phyloP scores from a whole-genome alignment of 2,888 invertebrate genomes.

The Anodontia alba region DNA sequence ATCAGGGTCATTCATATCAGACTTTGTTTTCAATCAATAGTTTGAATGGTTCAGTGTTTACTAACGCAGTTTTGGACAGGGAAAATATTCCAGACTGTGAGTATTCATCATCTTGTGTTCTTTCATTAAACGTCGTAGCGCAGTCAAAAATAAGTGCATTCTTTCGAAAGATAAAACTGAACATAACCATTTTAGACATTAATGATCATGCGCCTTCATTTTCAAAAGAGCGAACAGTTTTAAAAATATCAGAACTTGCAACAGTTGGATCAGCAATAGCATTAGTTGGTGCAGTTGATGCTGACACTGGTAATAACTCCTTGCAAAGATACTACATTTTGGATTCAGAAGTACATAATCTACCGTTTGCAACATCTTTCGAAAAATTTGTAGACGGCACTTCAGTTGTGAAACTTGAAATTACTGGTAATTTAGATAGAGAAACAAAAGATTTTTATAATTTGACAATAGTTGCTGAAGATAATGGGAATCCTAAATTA shows the following conservation, averaged over 20 bases:
- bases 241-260: conserved; percentile 70
- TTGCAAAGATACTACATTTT: conserved; percentile 65
- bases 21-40: conserved; percentile 65
- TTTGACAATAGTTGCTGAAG: conserved; percentile 67
- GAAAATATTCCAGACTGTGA: conserved; percentile 66
- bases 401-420: conserved; percentile 67
- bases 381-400: conserved; percentile 67
- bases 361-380: conserved; percentile 63
- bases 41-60: conserved; percentile 59
- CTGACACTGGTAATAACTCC: conserved; percentile 66
- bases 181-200: conserved; percentile 69
- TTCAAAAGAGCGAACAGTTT: conserved; percentile 57
- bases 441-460: conserved; percentile 67
- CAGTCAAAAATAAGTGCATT: conserved; percentile 70
- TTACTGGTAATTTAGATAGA: conserved; percentile 67
- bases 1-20: conserved; percentile 60
- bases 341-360: conserved; percentile 40
- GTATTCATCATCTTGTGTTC: conserved; percentile 61
- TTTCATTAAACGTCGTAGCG: conserved; percentile 71
- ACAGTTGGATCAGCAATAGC: conserved; percentile 62
- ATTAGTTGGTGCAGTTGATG: conserved; percentile 69
- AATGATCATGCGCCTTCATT: conserved; percentile 76
- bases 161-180: conserved; percentile 71
- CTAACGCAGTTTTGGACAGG: conserved; percentile 57
- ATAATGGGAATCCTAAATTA: conserved; percentile 65